phyloP scores from a whole-genome alignment of 2,888 invertebrate genomes.

The Ochropleura leucogaster region DNA sequence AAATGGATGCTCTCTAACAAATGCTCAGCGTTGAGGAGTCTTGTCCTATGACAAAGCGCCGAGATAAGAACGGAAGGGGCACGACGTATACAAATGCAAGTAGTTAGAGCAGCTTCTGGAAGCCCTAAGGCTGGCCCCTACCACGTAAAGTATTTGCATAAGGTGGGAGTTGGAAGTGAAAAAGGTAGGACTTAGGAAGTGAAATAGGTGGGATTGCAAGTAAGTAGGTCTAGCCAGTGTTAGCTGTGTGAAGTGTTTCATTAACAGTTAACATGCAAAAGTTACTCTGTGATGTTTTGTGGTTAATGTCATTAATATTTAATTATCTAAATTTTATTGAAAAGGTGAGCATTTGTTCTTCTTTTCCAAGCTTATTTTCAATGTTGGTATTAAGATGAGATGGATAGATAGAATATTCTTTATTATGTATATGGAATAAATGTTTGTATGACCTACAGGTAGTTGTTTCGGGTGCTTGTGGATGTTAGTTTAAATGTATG shows the following conservation, averaged over 20 bases:
- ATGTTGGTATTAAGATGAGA: too few relatives aligned
- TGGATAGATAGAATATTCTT: too few relatives aligned
- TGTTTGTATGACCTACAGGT: too few relatives aligned
- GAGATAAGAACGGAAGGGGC: constrained; percentile 57
- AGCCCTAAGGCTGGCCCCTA: constrained; percentile 48
- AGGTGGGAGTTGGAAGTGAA: constrained; percentile 5
- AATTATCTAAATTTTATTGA: neutral
- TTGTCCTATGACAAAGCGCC: constrained; percentile 58
- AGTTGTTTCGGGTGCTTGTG: too few relatives aligned
- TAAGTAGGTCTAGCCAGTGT: neutral
- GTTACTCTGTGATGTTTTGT: neutral
- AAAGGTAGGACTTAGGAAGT: neutral
- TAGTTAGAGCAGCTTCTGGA: constrained; percentile 57
- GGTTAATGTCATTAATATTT: neutral
- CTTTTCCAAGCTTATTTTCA: neutral
- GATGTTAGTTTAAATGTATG: too few relatives aligned
- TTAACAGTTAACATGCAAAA: neutral
- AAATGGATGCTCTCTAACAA: constrained; percentile 43
- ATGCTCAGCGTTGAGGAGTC: constrained; percentile 46
- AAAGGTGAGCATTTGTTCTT: neutral
- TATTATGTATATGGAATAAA: too few relatives aligned
- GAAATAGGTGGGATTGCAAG: neutral
- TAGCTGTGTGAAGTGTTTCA: neutral
- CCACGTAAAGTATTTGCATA: constrained; percentile 36
- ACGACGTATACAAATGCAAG: constrained; percentile 63